Percentiles rank a stretch among this genome's conserved stretches.
Conservation (phyloP, 2,113 vertebrate species). For the Pseudorectes ferrugineus region DNA sequence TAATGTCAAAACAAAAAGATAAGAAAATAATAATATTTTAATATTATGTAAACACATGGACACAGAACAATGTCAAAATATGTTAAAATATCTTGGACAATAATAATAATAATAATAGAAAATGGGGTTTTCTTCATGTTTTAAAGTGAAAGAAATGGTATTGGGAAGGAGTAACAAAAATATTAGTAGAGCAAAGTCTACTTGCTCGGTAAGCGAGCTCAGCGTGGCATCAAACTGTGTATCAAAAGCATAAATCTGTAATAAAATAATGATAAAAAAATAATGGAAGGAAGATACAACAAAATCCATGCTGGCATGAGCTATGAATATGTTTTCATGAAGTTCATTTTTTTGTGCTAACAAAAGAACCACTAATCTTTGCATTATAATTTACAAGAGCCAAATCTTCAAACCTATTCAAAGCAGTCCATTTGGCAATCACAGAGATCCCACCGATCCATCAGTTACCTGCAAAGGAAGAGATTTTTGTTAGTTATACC, state of each 20-base stretch:
- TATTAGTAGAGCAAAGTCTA: not conserved
- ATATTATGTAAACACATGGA: slow-evolving; percentile 66
- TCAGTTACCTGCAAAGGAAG: slow-evolving; percentile 66
- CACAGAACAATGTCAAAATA: slow-evolving; percentile 46
- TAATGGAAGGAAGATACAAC: slow-evolving; percentile 59
- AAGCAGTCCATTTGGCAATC: slow-evolving; percentile 30
- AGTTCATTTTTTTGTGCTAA: slow-evolving; percentile 45
- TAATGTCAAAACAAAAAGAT: slow-evolving; percentile 62
- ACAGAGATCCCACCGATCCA: not conserved
- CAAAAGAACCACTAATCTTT: slow-evolving; percentile 59
- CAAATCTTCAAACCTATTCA: slow-evolving; percentile 75
- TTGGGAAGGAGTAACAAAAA: slow-evolving; percentile 11
- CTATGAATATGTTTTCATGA: slow-evolving; percentile 53
- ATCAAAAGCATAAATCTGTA: slow-evolving; percentile 2
- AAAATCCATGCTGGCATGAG: slow-evolving; percentile 21
- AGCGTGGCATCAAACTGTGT: not conserved
- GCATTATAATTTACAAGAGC: slow-evolving; percentile 60
- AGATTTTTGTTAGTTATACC: not conserved
- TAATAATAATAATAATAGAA: slow-evolving; percentile 1
- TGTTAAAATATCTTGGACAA: slow-evolving; percentile 23
- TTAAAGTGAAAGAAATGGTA: slow-evolving; percentile 16
- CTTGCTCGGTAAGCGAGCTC: slow-evolving; percentile 50
- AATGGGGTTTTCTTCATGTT: slow-evolving; percentile 29
- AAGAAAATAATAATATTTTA: slow-evolving; percentile 75
- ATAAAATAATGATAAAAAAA: slow-evolving; percentile 55